Conservation (phyloP, 2,113 vertebrate species). For the Thunnus maccoyii region DNA sequence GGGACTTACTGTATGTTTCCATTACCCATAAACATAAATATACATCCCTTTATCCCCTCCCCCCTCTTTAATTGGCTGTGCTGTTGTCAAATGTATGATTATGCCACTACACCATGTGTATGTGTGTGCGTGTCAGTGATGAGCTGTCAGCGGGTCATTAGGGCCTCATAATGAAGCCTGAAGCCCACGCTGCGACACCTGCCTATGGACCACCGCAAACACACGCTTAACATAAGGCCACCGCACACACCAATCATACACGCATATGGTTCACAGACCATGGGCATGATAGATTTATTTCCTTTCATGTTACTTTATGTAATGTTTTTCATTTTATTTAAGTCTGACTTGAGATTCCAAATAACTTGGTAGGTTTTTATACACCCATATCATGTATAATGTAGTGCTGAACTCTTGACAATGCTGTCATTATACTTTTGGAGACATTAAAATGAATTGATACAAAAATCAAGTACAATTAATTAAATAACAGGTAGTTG, state of each 20-base stretch:
- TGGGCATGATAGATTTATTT: constrained; percentile 26
- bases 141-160: constrained; percentile 78
- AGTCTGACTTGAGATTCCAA: not conserved
- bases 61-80: constrained; percentile 66
- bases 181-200: constrained; percentile 68
- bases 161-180: constrained; percentile 70
- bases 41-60: constrained; percentile 31
- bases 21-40: constrained; percentile 56
- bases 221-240: constrained; percentile 65
- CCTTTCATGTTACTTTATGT: constrained; percentile 13
- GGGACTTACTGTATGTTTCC: constrained; percentile 41
- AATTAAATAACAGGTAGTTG: not conserved
- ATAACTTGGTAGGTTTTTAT: not conserved
- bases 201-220: constrained; percentile 58
- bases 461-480: constrained; percentile 2
- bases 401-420: not conserved
- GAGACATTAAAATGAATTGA: not conserved
- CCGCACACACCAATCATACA: constrained; percentile 67
- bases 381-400: not conserved
- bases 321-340: constrained; percentile 11
- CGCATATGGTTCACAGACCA: constrained; percentile 63
- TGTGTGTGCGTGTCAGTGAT: constrained; percentile 53
- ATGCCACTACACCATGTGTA: constrained; percentile 47
- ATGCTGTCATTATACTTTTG: not conserved
- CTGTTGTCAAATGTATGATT: constrained; percentile 67